These are phyloP conservation scores for Decapterus maruadsi DNA, from an alignment of 2,797 vertebrate genomes.

Conservation along the genomic window DNA sequence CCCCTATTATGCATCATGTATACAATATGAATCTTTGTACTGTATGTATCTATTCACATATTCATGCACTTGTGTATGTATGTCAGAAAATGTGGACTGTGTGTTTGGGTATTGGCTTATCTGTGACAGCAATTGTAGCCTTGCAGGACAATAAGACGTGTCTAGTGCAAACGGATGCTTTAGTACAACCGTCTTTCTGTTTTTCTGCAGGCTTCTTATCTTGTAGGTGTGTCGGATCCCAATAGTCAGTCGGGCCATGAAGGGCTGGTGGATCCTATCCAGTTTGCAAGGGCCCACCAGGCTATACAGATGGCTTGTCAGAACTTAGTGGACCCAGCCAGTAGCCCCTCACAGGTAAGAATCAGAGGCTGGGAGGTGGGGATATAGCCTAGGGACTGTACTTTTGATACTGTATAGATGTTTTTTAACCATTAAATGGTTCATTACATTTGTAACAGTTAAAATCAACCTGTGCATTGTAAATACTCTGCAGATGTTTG, in stretches of 20 bases:
- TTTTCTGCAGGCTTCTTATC: slow-evolving; percentile 91
- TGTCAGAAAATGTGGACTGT: slow-evolving; percentile 1
- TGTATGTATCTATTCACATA: slow-evolving; percentile 14
- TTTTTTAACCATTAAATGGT: slow-evolving; percentile 30
- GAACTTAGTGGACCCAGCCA: slow-evolving; percentile 96
- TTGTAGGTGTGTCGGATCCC: slow-evolving; percentile 97
- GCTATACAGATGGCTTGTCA: slow-evolving; percentile 99
- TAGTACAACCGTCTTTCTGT: slow-evolving; percentile 13
- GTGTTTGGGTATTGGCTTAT: not conserved
- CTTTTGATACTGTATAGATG: slow-evolving; percentile 14
- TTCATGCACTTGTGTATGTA: not conserved
- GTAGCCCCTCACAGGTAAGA: slow-evolving; percentile 96
- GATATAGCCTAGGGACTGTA: slow-evolving; percentile 5
- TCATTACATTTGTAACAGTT: slow-evolving; percentile 42
- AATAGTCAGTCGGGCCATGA: slow-evolving; percentile 98
- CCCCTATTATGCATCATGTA: slow-evolving; percentile 2
- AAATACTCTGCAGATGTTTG: slow-evolving; percentile 1
- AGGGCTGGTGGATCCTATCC: slow-evolving; percentile 98
- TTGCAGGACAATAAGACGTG: not conserved
- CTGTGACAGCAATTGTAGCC: not conserved
- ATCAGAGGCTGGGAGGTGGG: not conserved
- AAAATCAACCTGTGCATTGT: slow-evolving; percentile 1
- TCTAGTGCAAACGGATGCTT: not conserved
- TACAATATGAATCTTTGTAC: slow-evolving; percentile 6
- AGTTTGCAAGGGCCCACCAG: slow-evolving; percentile 97